Percentiles rank a stretch among this genome's conserved stretches.
phyloP scores from a whole-genome alignment of 2,888 invertebrate genomes.

The Melieria omissa region DNA sequence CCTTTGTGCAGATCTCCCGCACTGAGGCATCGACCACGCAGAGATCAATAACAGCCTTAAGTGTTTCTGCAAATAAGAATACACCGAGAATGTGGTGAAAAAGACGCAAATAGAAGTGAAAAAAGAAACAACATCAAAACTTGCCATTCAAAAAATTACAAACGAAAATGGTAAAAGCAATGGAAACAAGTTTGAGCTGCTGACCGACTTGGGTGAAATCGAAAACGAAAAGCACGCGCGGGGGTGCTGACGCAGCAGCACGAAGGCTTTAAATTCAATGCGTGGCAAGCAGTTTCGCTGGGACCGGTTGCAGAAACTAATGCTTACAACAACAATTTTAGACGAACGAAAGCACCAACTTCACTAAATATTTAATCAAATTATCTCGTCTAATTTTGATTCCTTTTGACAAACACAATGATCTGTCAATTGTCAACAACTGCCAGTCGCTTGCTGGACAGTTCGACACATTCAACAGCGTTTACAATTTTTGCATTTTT shows the following conservation, averaged over 20 bases:
- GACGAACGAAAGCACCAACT: too few relatives aligned
- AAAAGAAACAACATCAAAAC: neutral
- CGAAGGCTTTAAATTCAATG: neutral
- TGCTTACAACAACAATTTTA: too few relatives aligned
- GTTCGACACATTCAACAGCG: too few relatives aligned
- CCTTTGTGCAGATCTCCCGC: constrained; percentile 90
- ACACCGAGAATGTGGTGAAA: neutral
- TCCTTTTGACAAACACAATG: neutral
- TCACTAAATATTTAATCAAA: too few relatives aligned
- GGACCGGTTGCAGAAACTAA: too few relatives aligned
- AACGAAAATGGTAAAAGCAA: too few relatives aligned
- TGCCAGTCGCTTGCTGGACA: neutral
- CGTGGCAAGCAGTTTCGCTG: constrained; percentile 10
- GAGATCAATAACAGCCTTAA: constrained; percentile 88
- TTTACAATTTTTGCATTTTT: neutral
- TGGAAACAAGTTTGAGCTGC: too few relatives aligned
- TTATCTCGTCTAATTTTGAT: too few relatives aligned
- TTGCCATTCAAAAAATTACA: neutral
- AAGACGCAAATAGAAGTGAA: neutral
- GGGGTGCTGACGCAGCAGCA: too few relatives aligned
- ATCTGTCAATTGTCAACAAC: neutral
- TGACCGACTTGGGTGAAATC: too few relatives aligned
- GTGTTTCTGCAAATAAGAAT: constrained; percentile 76
- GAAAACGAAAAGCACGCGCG: too few relatives aligned
- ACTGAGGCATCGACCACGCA: constrained; percentile 90